Percentiles rank a stretch among this genome's conserved stretches.
These are phyloP conservation scores for Thermophis baileyi DNA, from an alignment of 2,113 vertebrate species.

Conservation along the genomic window DNA sequence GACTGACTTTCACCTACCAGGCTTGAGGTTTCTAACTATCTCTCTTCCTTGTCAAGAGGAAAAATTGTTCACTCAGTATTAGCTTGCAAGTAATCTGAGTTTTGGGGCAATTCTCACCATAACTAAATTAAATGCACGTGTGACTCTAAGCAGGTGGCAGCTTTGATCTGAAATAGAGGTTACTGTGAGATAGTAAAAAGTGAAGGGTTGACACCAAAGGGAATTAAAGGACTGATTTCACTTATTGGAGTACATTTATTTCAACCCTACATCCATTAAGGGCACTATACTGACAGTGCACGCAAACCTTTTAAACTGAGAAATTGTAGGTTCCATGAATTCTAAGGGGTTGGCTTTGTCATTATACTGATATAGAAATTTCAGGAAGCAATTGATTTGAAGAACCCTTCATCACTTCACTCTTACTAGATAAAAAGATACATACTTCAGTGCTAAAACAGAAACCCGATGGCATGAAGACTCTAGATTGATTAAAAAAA, in stretches of 20 bases:
- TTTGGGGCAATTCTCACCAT: slow-evolving; percentile 43
- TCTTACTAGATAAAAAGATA: not conserved
- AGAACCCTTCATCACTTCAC: not conserved
- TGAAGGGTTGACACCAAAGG: slow-evolving; percentile 54
- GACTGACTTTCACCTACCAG: not conserved
- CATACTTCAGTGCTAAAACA: not conserved
- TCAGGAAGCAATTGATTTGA: not conserved
- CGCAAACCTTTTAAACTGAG: slow-evolving; percentile 31
- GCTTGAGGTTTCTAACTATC: slow-evolving; percentile 26
- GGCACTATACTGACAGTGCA: slow-evolving; percentile 11
- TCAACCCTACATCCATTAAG: slow-evolving; percentile 38
- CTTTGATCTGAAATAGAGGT: slow-evolving; percentile 65
- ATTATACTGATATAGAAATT: not conserved
- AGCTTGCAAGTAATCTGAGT: slow-evolving; percentile 53
- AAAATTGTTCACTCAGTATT: slow-evolving; percentile 59
- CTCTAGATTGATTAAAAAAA: not conserved
- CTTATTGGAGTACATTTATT: slow-evolving; percentile 43
- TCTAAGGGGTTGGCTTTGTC: not conserved
- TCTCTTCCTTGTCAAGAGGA: slow-evolving; percentile 61
- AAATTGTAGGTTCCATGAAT: slow-evolving; percentile 34
- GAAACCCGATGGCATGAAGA: not conserved
- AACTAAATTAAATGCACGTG: slow-evolving; percentile 62
- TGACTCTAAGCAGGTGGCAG: slow-evolving; percentile 58
- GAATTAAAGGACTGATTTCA: slow-evolving; percentile 60
- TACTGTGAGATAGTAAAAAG: slow-evolving; percentile 62